Base-by-base conservation (phyloP, 1,140 invertebrate genomes). In the Euura lappo region DNA sequence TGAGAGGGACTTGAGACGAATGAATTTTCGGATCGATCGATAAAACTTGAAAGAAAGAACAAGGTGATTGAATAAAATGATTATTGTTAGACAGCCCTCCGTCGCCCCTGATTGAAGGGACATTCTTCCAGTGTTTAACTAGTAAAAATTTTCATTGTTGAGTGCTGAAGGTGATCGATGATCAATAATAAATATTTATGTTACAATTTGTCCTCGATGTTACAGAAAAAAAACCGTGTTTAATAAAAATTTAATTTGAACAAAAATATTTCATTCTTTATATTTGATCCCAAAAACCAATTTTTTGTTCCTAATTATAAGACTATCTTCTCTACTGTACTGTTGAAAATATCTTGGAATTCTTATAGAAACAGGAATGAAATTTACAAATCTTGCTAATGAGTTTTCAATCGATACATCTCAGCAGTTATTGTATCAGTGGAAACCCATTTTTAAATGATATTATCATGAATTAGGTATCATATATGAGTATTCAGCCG, bases 171-270 rank as follows among this genome's bases (percentile, higher is more conserved):
- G 85, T 87, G 83, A 86, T 86, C 8, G 86, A 80, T 87, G 85
- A 86, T 84, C 82, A 82, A 81, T 83, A 79, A 85, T 84, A 80
- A 28, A 86, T 84, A 86, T 86, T 86, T 87, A 86, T 87, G 85
- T 87, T 86, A 86, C 82, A 79, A 85, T 85, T 86, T 79, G 83
- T 87, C 84, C 83, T 87, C 84, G 85, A 87, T 87, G 85, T 87
- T 87, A 87, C 84, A 85, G 82, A 86, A 86, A 77, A 28, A 80
- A 69, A 85, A 87, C 75, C 84, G 83, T 87, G 84, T 87, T 87
- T 86, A 87, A 87, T 87, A 87, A 87, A 87, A 87, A 86, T 86
- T 86, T 86, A 84, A 87, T 87, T 86, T 87, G 84, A 83, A 86
- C 83, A 87, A 87, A 85, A n/a, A 28, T 28, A 28, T 28, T 28